These are phyloP conservation scores for Botia kubotai DNA, from an alignment of 2,797 vertebrate species.

Conservation along the genomic window DNA sequence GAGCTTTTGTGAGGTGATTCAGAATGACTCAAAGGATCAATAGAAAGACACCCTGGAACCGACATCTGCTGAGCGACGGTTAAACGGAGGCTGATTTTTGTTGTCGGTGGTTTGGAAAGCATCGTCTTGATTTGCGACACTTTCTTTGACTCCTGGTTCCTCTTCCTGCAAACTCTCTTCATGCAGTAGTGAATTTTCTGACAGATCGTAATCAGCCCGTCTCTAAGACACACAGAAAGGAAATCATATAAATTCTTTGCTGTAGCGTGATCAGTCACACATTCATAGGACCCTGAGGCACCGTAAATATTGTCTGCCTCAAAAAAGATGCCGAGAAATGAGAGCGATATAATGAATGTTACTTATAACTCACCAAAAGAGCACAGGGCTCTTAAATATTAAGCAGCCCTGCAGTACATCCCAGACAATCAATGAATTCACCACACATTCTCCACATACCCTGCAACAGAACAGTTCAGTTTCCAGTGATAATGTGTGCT, in stretches of 20 bases:
- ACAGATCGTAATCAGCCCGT: constrained; percentile 30
- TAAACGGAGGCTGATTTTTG: constrained; percentile 26
- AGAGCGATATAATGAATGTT: constrained; percentile 34
- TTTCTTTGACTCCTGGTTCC: constrained; percentile 13
- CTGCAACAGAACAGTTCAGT: not conserved
- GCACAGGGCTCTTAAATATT: constrained; percentile 36
- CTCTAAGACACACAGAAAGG: constrained; percentile 6
- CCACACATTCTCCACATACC: not conserved
- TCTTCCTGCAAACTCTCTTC: constrained; percentile 17
- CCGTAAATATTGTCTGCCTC: constrained; percentile 36
- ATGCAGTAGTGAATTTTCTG: constrained; percentile 18
- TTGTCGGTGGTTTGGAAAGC: constrained; percentile 4
- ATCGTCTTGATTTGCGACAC: constrained; percentile 19
- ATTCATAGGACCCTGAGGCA: constrained; percentile 31
- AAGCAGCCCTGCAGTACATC: constrained; percentile 33
- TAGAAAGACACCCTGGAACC: constrained; percentile 31
- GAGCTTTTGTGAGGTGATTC: constrained; percentile 34
- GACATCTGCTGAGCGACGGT: not conserved
- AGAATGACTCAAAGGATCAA: constrained; percentile 33
- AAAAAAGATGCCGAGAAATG: constrained; percentile 32
- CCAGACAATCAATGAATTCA: constrained; percentile 19
- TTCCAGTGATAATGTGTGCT: not conserved
- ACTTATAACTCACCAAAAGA: constrained; percentile 30
- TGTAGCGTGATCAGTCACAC: not conserved
- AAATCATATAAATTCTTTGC: constrained; percentile 11